Evolutionary conservation across 2,113 vertebrate species (phyloP).

Genomic region (Corythoichthys intestinalis): DNA sequence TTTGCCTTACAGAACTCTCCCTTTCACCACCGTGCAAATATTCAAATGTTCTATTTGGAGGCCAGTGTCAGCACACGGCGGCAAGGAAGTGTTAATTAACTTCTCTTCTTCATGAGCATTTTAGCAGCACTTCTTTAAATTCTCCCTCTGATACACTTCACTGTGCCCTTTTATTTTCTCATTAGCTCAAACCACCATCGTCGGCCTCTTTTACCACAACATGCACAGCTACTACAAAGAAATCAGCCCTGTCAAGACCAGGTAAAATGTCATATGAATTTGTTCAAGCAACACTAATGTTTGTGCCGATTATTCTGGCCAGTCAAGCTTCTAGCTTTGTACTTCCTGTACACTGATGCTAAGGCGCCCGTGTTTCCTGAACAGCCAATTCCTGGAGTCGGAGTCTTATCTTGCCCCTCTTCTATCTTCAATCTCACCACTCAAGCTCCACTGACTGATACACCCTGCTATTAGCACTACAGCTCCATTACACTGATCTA

Average conservation of each 20-base stretch:
- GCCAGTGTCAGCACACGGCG: slow-evolving; percentile 44
- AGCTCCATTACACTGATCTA: not conserved
- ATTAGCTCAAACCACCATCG: slow-evolving; percentile 84
- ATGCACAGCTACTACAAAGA: slow-evolving; percentile 81
- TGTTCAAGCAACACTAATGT: slow-evolving; percentile 1
- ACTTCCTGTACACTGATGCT: slow-evolving; percentile 24
- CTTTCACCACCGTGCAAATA: slow-evolving; percentile 59
- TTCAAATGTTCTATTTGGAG: slow-evolving; percentile 43
- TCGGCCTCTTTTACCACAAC: slow-evolving; percentile 88
- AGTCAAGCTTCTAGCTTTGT: slow-evolving; percentile 12
- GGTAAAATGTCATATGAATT: slow-evolving; percentile 64
- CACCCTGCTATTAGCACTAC: slow-evolving; percentile 56
- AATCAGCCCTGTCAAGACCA: slow-evolving; percentile 81
- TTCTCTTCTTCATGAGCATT: slow-evolving; percentile 47
- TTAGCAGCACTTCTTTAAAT: slow-evolving; percentile 58
- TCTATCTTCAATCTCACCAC: slow-evolving; percentile 57
- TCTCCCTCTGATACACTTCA: slow-evolving; percentile 31
- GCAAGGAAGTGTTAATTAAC: slow-evolving; percentile 67
- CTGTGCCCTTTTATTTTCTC: slow-evolving; percentile 13
- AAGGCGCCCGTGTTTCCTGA: slow-evolving; percentile 46
- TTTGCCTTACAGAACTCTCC: slow-evolving; percentile 26
- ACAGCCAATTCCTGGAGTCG: slow-evolving; percentile 31
- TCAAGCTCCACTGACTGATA: slow-evolving; percentile 56
- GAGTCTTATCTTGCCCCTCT: slow-evolving; percentile 52
- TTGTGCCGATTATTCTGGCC: not conserved